Percentiles rank a stretch among this genome's conserved stretches.
phyloP scores from a whole-genome alignment of 2,113 vertebrate genomes.

The Chaenogobius annularis region DNA sequence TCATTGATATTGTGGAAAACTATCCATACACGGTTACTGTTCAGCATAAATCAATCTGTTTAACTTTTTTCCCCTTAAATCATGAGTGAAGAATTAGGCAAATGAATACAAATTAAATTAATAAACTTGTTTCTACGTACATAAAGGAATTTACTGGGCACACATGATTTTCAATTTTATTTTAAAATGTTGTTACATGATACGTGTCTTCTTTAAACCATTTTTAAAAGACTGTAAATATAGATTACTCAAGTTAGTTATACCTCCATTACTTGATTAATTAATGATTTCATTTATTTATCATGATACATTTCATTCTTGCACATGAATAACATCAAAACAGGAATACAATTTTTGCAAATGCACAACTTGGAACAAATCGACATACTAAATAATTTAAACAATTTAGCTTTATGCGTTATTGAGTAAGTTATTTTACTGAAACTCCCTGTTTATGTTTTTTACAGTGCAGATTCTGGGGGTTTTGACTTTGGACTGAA shows the following conservation, averaged over 20 bases:
- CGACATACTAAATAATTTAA: not conserved
- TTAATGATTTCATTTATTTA: not conserved
- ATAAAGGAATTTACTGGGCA: too few relatives aligned
- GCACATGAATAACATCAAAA: not conserved
- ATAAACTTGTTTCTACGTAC: too few relatives aligned
- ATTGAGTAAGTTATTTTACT: not conserved
- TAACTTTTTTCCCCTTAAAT: not conserved
- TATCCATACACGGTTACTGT: constrained; percentile 2
- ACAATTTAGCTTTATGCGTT: not conserved
- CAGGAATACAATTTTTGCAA: not conserved
- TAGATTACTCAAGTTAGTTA: too few relatives aligned
- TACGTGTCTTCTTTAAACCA: too few relatives aligned
- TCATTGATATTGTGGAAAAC: constrained; percentile 19
- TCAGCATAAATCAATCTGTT: not conserved
- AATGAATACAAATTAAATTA: not conserved
- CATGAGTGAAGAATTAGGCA: not conserved
- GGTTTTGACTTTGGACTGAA: constrained; percentile 34
- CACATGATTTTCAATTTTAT: too few relatives aligned
- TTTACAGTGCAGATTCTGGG: constrained; percentile 19
- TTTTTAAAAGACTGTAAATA: too few relatives aligned
- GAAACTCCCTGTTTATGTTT: not conserved
- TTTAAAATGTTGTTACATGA: too few relatives aligned
- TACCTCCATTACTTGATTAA: too few relatives aligned
- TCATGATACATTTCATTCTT: not conserved
- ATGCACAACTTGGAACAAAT: not conserved